phyloP scores from a whole-genome alignment of 2,888 invertebrate species.

The Epirrita christyi region DNA sequence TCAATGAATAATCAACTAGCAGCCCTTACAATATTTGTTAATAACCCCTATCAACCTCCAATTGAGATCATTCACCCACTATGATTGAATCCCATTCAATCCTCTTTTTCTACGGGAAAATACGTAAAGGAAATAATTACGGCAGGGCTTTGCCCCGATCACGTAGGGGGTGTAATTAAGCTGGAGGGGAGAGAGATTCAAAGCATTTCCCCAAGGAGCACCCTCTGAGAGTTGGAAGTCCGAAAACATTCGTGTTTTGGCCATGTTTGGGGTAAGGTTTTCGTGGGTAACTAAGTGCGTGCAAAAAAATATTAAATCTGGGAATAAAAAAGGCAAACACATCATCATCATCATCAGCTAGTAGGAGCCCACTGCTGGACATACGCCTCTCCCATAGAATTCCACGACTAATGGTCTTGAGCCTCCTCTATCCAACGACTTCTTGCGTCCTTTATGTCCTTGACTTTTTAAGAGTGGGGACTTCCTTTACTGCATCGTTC shows the following conservation, averaged over 20 bases:
- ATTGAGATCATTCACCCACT: constrained; percentile 25
- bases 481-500: too few relatives aligned
- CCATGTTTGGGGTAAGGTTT: constrained; percentile 16
- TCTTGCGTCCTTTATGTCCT: too few relatives aligned
- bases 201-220: constrained; percentile 28
- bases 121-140: constrained; percentile 38
- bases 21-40: constrained; percentile 10
- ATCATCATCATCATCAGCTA: too few relatives aligned
- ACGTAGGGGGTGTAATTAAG: constrained; percentile 37
- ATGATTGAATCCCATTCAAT: constrained; percentile 36
- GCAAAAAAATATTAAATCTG: too few relatives aligned
- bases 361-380: too few relatives aligned
- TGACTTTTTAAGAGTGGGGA: too few relatives aligned
- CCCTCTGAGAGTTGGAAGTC: constrained; percentile 9
- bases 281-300: background rate
- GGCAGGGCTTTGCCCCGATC: constrained; percentile 36
- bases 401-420: too few relatives aligned
- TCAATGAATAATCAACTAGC: background rate
- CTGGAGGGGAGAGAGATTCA: constrained; percentile 22
- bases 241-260: constrained; percentile 16
- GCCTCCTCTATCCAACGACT: too few relatives aligned
- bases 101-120: constrained; percentile 29
- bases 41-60: constrained; percentile 15
- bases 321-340: too few relatives aligned
- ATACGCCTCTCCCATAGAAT: too few relatives aligned